Percentiles rank a stretch among this genome's conserved stretches.
These are phyloP conservation scores for Pollicipes pollicipes DNA, from an alignment of 1,140 invertebrate genomes.

Conservation along the genomic window DNA sequence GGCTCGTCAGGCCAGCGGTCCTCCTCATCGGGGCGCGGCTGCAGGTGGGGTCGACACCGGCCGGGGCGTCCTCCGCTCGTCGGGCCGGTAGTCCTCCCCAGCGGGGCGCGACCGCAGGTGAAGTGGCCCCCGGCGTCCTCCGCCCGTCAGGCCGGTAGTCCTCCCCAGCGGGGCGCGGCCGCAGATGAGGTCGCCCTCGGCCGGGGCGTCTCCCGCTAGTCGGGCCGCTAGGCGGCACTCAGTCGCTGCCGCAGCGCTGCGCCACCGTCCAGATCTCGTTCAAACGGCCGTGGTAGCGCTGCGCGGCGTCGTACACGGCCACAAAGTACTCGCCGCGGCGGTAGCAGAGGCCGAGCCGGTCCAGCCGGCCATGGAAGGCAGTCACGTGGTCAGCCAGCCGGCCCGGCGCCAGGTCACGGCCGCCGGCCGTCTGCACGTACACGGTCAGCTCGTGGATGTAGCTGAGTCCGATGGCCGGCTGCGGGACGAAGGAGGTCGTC, in stretches of 20 bases:
- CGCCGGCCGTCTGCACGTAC: slow-evolving; percentile 22
- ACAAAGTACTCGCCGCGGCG: slow-evolving; percentile 20
- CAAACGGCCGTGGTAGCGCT: slow-evolving; percentile 22
- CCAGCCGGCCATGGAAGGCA: slow-evolving; percentile 17
- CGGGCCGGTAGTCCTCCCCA: too few species aligned
- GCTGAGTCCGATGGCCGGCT: slow-evolving; percentile 20
- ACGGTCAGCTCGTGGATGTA: slow-evolving; percentile 21
- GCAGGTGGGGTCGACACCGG: too few species aligned
- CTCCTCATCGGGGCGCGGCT: too few species aligned
- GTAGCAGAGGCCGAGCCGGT: slow-evolving; percentile 21
- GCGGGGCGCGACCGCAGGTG: too few species aligned
- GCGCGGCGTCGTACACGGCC: slow-evolving; percentile 22
- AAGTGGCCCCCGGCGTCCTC: too few species aligned
- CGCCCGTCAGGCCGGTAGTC: too few species aligned
- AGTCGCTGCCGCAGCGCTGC: slow-evolving; percentile 19
- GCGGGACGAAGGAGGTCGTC: background rate
- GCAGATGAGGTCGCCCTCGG: too few species aligned
- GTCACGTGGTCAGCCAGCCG: slow-evolving; percentile 18
- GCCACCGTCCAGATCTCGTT: slow-evolving; percentile 24
- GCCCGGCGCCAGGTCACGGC: slow-evolving; percentile 20
- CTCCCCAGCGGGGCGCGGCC: too few species aligned
- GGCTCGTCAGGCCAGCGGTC: too few species aligned
- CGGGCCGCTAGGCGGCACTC: slow-evolving; percentile 12
- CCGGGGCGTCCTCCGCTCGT: too few species aligned
- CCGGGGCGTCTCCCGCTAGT: too few species aligned